These are phyloP conservation scores for Prosapia bicincta DNA, from an alignment of 2,888 invertebrate species.

Conservation along the genomic window DNA sequence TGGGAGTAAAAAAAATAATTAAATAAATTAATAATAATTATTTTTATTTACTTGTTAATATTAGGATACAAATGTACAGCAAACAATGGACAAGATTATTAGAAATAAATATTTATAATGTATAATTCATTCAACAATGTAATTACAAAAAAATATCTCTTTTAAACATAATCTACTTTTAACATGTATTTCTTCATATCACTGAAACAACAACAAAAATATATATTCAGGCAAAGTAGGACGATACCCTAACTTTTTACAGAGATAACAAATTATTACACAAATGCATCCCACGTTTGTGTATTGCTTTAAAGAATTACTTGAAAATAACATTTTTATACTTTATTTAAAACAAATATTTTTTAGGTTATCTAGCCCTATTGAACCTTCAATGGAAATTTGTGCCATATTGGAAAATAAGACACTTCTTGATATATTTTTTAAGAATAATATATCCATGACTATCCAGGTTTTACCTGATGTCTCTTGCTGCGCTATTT, in stretches of 20 bases:
- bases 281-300: not conserved
- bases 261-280: not conserved
- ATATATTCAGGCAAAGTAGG: constrained; percentile 18
- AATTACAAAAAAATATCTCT: constrained; percentile 32
- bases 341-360: not conserved
- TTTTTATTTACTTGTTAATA: constrained; percentile 24
- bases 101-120: constrained; percentile 20
- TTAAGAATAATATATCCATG: too few species aligned
- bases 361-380: too few species aligned
- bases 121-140: constrained; percentile 24
- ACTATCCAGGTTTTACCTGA: too few species aligned
- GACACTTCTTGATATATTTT: too few species aligned
- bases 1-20: too few species aligned
- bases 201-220: constrained; percentile 20
- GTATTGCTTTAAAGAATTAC: not conserved
- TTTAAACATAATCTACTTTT: constrained; percentile 27
- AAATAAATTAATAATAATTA: constrained; percentile 21
- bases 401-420: too few species aligned
- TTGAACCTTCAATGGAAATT: too few species aligned
- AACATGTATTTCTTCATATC: constrained; percentile 16
- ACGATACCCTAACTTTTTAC: not conserved
- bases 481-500: too few species aligned
- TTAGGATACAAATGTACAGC: constrained; percentile 29
- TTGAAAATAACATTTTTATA: not conserved
- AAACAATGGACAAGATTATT: constrained; percentile 25